Percentiles rank a stretch among this genome's conserved stretches.
These are phyloP conservation scores for Aythya fuligula DNA, from an alignment of 2,797 vertebrate genomes.

Conservation along the genomic window DNA sequence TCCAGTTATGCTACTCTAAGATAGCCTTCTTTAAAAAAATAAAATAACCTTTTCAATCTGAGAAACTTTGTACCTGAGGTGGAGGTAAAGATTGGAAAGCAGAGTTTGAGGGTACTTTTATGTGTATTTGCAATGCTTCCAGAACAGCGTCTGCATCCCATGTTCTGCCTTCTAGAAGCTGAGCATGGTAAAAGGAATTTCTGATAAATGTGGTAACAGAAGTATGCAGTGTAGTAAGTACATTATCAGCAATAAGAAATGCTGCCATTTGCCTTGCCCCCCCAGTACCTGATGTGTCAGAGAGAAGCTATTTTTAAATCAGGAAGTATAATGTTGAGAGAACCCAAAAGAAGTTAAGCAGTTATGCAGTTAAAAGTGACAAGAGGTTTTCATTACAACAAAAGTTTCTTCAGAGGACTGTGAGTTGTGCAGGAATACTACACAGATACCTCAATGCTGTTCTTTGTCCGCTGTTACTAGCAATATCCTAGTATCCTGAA, in stretches of 20 bases:
- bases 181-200: not conserved
- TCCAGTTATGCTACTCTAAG: not conserved
- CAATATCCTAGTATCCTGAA: not conserved
- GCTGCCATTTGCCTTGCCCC: rapidly evolving
- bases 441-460: not conserved
- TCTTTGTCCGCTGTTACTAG: not conserved
- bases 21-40: not conserved
- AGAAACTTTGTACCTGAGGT: not conserved
- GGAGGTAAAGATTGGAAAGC: not conserved
- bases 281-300: not conserved
- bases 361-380: rapidly evolving
- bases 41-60: not conserved
- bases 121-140: not conserved
- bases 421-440: not conserved
- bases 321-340: not conserved
- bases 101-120: not conserved
- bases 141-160: not conserved
- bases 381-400: not conserved
- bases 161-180: not conserved
- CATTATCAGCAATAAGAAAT: not conserved
- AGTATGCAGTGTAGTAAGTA: not conserved
- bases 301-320: not conserved
- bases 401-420: not conserved
- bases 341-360: not conserved
- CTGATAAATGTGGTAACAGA: not conserved